These are phyloP conservation scores for Leptonema lineaticorne DNA, from an alignment of 1,140 invertebrate genomes.

Conservation along the genomic window DNA sequence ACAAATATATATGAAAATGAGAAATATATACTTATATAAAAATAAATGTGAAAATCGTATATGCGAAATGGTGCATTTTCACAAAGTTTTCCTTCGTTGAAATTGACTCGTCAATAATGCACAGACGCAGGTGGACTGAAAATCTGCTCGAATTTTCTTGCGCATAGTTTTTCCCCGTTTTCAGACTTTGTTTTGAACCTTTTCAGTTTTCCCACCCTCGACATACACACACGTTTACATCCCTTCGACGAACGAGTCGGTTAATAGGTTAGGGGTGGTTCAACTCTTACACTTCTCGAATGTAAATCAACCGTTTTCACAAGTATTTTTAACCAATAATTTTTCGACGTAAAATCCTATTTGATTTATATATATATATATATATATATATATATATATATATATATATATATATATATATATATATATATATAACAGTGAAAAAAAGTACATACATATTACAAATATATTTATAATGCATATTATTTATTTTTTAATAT, in stretches of 20 bases:
- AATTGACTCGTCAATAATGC: background rate
- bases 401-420: no score
- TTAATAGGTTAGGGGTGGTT: conserved; percentile 2
- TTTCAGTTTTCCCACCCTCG: no score
- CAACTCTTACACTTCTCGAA: background rate
- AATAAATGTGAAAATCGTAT: no score
- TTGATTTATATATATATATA: background rate
- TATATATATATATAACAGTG: no score
- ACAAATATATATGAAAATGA: no score
- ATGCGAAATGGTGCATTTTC: no score
- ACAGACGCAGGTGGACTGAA: conserved; percentile 4
- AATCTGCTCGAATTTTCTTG: background rate
- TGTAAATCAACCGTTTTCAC: background rate
- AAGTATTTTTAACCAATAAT: background rate
- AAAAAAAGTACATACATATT: no score
- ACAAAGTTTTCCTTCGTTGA: background rate
- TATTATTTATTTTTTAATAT: no score
- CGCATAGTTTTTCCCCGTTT: background rate
- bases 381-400: background rate
- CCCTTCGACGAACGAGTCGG: no score
- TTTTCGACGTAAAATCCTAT: background rate
- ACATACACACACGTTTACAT: no score
- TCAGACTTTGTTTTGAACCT: background rate
- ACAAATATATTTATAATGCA: no score
- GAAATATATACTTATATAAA: no score